Conservation (phyloP, 2,797 vertebrate species). For the Sphenodon punctatus region DNA sequence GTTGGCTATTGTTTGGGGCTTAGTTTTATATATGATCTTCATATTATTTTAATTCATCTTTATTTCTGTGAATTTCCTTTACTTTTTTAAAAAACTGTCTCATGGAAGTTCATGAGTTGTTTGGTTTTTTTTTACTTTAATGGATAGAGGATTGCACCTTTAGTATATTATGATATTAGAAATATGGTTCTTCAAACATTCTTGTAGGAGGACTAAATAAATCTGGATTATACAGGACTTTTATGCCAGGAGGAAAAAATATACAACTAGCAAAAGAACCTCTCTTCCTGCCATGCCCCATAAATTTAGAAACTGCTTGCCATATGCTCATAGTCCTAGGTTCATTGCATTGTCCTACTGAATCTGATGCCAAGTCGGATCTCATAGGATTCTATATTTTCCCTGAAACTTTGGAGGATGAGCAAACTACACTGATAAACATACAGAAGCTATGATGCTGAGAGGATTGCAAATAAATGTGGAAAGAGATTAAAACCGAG, state of each 20-base stretch:
- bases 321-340: background rate
- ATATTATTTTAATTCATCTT: constrained; percentile 44
- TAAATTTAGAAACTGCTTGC: too few species aligned
- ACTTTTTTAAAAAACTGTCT: background rate
- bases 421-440: constrained; percentile 13
- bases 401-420: background rate
- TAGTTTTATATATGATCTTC: constrained; percentile 6
- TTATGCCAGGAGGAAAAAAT: background rate
- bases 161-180: background rate
- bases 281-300: too few species aligned
- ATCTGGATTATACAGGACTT: background rate
- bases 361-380: background rate
- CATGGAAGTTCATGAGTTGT: background rate
- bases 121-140: too few species aligned
- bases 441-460: background rate
- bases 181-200: background rate
- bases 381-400: constrained; percentile 11
- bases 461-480: constrained; percentile 4
- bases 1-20: background rate
- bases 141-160: too few species aligned
- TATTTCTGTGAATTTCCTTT: constrained; percentile 24
- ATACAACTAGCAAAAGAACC: background rate
- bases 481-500: constrained; percentile 35
- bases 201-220: background rate
- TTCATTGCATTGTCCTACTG: background rate